phyloP scores from a whole-genome alignment of 2,888 invertebrate genomes.

The Aproaerema taeniolella region DNA sequence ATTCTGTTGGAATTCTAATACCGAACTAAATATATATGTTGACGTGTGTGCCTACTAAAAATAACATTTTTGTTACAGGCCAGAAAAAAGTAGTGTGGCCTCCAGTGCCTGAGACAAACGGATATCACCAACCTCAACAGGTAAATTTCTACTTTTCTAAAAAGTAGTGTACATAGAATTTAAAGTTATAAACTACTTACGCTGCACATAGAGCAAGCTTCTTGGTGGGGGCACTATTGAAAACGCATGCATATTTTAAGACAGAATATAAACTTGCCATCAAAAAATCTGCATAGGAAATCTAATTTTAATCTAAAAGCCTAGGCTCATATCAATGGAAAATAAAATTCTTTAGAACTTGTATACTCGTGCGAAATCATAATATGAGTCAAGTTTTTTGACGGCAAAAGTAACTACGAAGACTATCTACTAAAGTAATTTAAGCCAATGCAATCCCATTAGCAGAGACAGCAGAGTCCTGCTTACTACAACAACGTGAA shows the following conservation, averaged over 20 bases:
- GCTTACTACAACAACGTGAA: conserved; percentile 66
- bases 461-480: conserved; percentile 51
- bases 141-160: conserved; percentile 10
- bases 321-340: no score
- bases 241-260: conserved; percentile 36
- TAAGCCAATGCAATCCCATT: conserved; percentile 46
- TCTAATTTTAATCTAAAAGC: no score
- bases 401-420: no score
- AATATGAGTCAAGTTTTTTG: no score
- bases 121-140: conserved; percentile 72
- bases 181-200: neutral
- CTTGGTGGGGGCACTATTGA: conserved; percentile 33
- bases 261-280: no score
- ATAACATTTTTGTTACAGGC: conserved; percentile 80
- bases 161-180: conserved; percentile 1
- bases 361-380: no score
- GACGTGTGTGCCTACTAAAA: no score
- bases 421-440: conserved; percentile 10
- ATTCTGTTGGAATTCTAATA: no score
- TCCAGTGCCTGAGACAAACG: conserved; percentile 83
- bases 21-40: no score
- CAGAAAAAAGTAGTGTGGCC: conserved; percentile 93
- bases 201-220: conserved; percentile 60
- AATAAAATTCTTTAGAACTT: no score
- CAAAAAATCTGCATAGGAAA: no score